Evolutionary conservation across 1,140 invertebrate genomes (phyloP).

Genomic region (Parapsyche elsis): DNA sequence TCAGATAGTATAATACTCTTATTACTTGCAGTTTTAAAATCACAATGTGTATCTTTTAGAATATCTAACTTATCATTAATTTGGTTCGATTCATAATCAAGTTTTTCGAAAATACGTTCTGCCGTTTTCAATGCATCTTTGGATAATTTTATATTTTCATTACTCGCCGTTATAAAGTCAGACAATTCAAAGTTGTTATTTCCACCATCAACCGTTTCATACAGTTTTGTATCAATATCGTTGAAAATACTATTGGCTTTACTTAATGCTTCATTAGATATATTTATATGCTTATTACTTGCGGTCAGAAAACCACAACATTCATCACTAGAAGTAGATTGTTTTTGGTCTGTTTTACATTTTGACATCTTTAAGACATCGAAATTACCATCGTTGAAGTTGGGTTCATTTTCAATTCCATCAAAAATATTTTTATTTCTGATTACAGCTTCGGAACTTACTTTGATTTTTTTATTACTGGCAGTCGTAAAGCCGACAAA

Average conservation of each 20-base stretch:
- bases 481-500: not conserved
- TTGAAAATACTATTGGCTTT: not conserved
- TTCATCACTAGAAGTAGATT: too few relatives aligned
- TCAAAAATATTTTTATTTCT: not conserved
- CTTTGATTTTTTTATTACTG: slow-evolving; percentile 11
- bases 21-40: slow-evolving; percentile 46
- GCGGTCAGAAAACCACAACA: slow-evolving; percentile 38
- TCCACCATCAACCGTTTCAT: not conserved
- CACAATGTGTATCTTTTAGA: not conserved
- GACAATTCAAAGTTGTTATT: not conserved
- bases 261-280: not conserved
- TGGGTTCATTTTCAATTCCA: not conserved
- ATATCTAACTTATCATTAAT: not conserved
- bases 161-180: not conserved
- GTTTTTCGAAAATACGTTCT: not conserved
- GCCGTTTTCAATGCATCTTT: slow-evolving; percentile 5
- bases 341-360: too few relatives aligned
- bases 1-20: slow-evolving; percentile 61
- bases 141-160: not conserved
- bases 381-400: too few relatives aligned
- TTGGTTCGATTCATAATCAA: too few relatives aligned
- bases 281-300: slow-evolving; percentile 28
- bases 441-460: not conserved
- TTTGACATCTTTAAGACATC: too few relatives aligned
- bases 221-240: not conserved